These are phyloP conservation scores for Salmo trutta DNA, from an alignment of 2,797 vertebrate genomes.

Conservation along the genomic window DNA sequence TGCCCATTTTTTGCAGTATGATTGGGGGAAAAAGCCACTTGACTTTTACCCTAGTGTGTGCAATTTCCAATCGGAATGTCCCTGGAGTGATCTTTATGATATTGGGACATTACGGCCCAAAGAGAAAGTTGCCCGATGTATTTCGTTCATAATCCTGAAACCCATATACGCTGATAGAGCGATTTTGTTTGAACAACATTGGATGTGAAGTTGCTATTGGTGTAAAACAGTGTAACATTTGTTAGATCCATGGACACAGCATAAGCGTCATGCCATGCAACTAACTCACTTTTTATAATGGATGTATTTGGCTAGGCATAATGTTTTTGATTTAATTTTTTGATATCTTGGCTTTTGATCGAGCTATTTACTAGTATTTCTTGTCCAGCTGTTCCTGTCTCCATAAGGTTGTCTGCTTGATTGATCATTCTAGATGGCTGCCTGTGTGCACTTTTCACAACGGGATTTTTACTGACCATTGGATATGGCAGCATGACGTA, in stretches of 20 bases:
- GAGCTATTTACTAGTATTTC: constrained; percentile 42
- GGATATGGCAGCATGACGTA: constrained; percentile 63
- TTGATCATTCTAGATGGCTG: constrained; percentile 53
- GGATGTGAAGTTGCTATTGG: constrained; percentile 44
- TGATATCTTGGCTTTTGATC: constrained; percentile 44
- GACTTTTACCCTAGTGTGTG: constrained; percentile 77
- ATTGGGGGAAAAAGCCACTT: constrained; percentile 66
- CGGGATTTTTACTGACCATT: constrained; percentile 54
- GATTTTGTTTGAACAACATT: constrained; percentile 27
- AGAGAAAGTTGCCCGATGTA: constrained; percentile 69
- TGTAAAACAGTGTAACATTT: constrained; percentile 56
- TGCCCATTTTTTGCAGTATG: constrained; percentile 67
- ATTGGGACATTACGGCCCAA: constrained; percentile 13
- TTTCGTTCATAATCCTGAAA: constrained; percentile 26
- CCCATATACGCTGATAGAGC: constrained; percentile 20
- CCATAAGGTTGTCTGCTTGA: constrained; percentile 43
- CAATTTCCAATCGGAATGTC: constrained; percentile 17
- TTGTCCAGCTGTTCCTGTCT: constrained; percentile 54
- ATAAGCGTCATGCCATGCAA: constrained; percentile 30
- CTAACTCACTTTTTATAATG: constrained; percentile 38
- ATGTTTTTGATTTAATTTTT: constrained; percentile 44
- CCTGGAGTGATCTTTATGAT: constrained; percentile 47
- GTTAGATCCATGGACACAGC: constrained; percentile 31
- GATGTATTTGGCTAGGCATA: constrained; percentile 45
- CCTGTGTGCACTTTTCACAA: constrained; percentile 52